Base-by-base conservation (phyloP, 2,888 invertebrate species). In the Chymomyza procnemis region DNA sequence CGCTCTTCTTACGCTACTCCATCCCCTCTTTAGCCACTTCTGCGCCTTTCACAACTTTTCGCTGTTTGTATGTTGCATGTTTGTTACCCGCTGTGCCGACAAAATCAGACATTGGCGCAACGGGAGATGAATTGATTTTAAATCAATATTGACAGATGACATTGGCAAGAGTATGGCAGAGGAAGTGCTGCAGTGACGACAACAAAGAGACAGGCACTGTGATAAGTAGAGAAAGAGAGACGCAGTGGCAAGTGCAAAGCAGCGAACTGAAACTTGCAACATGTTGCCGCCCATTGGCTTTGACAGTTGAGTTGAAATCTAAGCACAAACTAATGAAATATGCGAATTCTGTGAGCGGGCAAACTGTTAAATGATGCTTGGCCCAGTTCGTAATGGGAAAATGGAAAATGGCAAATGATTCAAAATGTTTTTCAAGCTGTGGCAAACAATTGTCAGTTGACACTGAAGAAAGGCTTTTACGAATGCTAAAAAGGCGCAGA, bases 131-230 rank as follows among this genome's bases (percentile, higher is more conserved):
- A 82, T 85, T 85, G 85, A 82, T 83, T 85, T 82, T 79, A 80
- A 85, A 83, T 85, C 80, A 85, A 85, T 83, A 85, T 83, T 83
- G 85, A 85, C 85, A 85, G 82, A 75, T 76, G 80, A 82, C 87
- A 87, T 74, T 74, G 78, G 55, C 77, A 79, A 60, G 14, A 46
- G 57, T 50, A 26, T 14, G 47, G 59, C 46, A 19, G 22, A 41
- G 56, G 46, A 22, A 56, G 21, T 16, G 30, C n/a, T n/a, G 26
- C 41, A 48, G 46, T 8, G 22, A 12, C 41, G 46, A 61, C 73
- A 60, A 63, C 63, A 72, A 54, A 54, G 65, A 34, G 55, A 4
- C 5, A 34, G 55, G 3, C 5, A 30, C 26, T 57, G 16, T 12
- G 57, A 14, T n/a, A 22, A 12, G 55, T 0, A 14, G 48, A n/a